These are phyloP conservation scores for Manacus vitellinus DNA, from an alignment of 2,113 vertebrate genomes.

Conservation along the genomic window DNA sequence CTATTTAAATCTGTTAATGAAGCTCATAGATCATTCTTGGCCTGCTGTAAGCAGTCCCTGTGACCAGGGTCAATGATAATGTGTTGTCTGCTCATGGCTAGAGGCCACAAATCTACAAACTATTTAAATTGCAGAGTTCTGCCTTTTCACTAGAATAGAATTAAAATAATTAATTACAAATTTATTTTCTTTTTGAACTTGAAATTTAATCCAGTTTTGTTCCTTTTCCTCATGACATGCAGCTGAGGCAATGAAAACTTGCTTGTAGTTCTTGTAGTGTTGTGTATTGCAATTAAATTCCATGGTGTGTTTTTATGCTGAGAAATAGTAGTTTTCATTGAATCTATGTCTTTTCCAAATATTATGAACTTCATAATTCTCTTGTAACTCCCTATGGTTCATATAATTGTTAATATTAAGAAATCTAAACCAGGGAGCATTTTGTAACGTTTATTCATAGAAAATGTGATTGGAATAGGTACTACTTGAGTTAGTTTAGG, in stretches of 20 bases:
- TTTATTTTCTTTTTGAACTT: neutral
- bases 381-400: neutral
- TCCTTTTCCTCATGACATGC: neutral
- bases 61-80: neutral
- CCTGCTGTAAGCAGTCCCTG: neutral
- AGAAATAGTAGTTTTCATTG: neutral
- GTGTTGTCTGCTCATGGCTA: neutral
- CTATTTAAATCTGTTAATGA: neutral
- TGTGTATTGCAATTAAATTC: conserved; percentile 18
- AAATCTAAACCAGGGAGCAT: neutral
- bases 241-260: neutral
- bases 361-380: neutral
- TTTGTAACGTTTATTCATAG: neutral
- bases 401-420: neutral
- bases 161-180: neutral
- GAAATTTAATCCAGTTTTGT: neutral
- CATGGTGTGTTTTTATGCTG: neutral
- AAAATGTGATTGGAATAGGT: neutral
- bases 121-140: neutral
- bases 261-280: neutral
- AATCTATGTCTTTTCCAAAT: neutral
- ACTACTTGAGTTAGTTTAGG: neutral
- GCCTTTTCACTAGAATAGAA: neutral
- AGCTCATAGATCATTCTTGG: neutral
- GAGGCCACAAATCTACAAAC: neutral